Conservation (phyloP, 2,888 invertebrate genomes). For the Thymelicus lineola region DNA sequence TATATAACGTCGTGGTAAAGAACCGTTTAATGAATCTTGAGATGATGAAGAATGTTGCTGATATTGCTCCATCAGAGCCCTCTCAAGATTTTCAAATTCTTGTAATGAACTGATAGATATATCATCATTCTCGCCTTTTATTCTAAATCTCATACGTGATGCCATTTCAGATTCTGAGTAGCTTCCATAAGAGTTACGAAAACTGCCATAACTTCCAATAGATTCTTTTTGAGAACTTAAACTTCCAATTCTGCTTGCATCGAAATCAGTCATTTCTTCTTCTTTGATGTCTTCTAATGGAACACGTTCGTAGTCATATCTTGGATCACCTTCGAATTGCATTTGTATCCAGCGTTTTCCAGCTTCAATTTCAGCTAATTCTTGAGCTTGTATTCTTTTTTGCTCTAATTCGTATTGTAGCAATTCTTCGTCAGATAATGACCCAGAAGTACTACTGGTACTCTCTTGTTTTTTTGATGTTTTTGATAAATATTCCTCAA, state of each 20-base stretch:
- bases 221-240: slow-evolving; percentile 91
- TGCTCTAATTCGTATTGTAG: slow-evolving; percentile 89
- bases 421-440: slow-evolving; percentile 86
- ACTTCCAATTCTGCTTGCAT: slow-evolving; percentile 91
- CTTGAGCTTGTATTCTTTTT: slow-evolving; percentile 77
- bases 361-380: slow-evolving; percentile 86
- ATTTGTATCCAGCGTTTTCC: slow-evolving; percentile 96
- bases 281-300: slow-evolving; percentile 96
- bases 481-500: slow-evolving; percentile 89
- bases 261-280: slow-evolving; percentile 95
- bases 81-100: slow-evolving; percentile 97
- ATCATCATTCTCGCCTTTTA: slow-evolving; percentile 95
- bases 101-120: slow-evolving; percentile 96
- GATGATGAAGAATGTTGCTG: slow-evolving; percentile 91
- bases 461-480: slow-evolving; percentile 88
- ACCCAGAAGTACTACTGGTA: slow-evolving; percentile 84
- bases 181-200: slow-evolving; percentile 95
- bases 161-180: slow-evolving; percentile 96
- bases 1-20: slow-evolving; percentile 89
- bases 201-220: slow-evolving; percentile 92
- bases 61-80: slow-evolving; percentile 92
- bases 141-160: slow-evolving; percentile 92
- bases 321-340: slow-evolving; percentile 92
- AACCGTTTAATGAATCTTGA: slow-evolving; percentile 94
- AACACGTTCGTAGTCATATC: slow-evolving; percentile 92